These are phyloP conservation scores for Hylaea fasciaria DNA, from an alignment of 2,888 invertebrate species.

Conservation along the genomic window DNA sequence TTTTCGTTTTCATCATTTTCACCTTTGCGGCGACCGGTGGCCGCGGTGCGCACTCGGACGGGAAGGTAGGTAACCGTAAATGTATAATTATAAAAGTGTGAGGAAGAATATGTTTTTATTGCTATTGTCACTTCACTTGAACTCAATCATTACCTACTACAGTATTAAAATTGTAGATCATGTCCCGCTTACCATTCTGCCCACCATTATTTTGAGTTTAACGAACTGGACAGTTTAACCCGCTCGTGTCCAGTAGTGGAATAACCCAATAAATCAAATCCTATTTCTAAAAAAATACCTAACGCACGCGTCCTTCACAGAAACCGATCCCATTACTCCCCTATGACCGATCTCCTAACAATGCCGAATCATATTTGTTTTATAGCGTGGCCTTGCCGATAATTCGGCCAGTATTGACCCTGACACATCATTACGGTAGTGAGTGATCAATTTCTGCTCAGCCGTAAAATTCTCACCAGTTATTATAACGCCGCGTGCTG, in stretches of 20 bases:
- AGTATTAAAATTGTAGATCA: too few species aligned
- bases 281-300: too few species aligned
- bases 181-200: too few species aligned
- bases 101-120: too few species aligned
- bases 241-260: too few species aligned
- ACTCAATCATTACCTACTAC: too few species aligned
- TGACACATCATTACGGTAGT: slow-evolving; percentile 47
- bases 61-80: not conserved
- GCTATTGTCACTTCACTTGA: too few species aligned
- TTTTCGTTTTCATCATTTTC: slow-evolving; percentile 9
- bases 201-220: too few species aligned
- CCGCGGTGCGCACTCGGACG: not conserved
- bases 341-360: slow-evolving; percentile 18
- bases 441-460: slow-evolving; percentile 61
- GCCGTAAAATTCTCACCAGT: slow-evolving; percentile 56
- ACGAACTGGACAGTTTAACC: too few species aligned
- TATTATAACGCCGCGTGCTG: slow-evolving; percentile 41
- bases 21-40: not conserved
- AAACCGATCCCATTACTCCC: slow-evolving; percentile 1
- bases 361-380: slow-evolving; percentile 40
- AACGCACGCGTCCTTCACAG: not conserved
- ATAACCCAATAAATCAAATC: too few species aligned
- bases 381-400: slow-evolving; percentile 41
- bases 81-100: not conserved
- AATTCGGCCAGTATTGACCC: slow-evolving; percentile 45